Evolutionary conservation across 2,888 invertebrate genomes (phyloP), one percentile per base, ranked within the genome.

Genomic region (Bursaphelenchus okinawaensis): DNA sequence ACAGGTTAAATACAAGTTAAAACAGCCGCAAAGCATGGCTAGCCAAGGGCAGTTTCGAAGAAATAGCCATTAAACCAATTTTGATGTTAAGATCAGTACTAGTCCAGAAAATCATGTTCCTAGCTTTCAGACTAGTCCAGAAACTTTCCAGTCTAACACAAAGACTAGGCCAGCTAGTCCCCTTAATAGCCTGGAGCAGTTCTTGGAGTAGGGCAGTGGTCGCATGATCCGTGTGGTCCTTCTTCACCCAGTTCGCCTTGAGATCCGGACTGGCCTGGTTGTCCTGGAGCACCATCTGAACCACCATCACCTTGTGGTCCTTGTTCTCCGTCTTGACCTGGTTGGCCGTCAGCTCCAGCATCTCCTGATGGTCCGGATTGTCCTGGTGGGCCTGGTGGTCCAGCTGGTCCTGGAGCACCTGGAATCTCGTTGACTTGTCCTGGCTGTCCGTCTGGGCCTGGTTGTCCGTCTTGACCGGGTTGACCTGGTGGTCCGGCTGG

Each of bases 371-470:
- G 56, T 23, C 64, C 64, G 16, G n/a, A 54, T 9, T 50, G 52
- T 54, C 52, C 52, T 29, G 72, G 69, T 7, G 65, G 60, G 12
- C 72, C 72, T 23, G 71, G 66, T 19, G 62, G 70, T 20, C 72
- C 72, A 22, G 50, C 63, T 19, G 62, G 69, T 24, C 29, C 31
- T 6, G 55, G 56, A 27, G 56, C 2, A 24, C 23, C 29, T 16
- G 27, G 27, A 1, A 56, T 16, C 1, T 20, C 24, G 19, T 4
- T 7, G 24, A 56, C 23, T n/a, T 3, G 12, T 26, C 29, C 56
- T 19, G 23, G 56, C 23, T 20, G 22, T 9, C 56, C 56, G 16
- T 9, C 12, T 20, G 7, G n/a, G 7, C 63, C 63, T 6, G 55
- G 56, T 7, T 56, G 50, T 55, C 64, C 64, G 52, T 63, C 61